These are phyloP conservation scores for Calliphora vomitoria DNA, from an alignment of 2,888 invertebrate genomes.

Conservation along the genomic window DNA sequence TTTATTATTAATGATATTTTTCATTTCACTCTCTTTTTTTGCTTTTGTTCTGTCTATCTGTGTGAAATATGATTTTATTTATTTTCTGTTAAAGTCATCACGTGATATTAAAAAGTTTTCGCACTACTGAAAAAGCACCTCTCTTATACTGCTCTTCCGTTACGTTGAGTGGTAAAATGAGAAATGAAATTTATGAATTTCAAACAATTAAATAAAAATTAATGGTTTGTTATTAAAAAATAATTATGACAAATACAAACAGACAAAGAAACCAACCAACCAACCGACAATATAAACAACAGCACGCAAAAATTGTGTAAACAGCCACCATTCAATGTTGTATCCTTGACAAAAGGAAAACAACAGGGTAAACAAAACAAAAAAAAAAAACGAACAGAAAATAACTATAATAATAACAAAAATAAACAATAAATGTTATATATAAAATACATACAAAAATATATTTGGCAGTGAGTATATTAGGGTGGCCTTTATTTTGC, in stretches of 20 bases:
- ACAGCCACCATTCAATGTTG: conserved; percentile 10
- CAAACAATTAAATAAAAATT: conserved; percentile 70
- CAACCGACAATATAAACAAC: conserved; percentile 37
- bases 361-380: neutral
- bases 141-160: neutral
- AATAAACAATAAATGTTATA: conserved; percentile 30
- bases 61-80: neutral
- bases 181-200: conserved; percentile 56
- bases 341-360: conserved; percentile 28
- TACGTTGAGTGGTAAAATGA: conserved; percentile 26
- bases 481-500: too few relatives aligned
- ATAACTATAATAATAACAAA: conserved; percentile 16
- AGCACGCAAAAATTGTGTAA: conserved; percentile 39
- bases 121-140: neutral
- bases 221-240: conserved; percentile 69
- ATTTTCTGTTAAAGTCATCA: conserved; percentile 26
- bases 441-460: neutral
- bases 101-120: conserved; percentile 20
- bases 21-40: neutral
- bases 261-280: conserved; percentile 27
- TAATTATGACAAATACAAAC: conserved; percentile 64
- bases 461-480: neutral
- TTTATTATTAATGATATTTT: conserved; percentile 56
- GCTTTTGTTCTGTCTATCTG: neutral
- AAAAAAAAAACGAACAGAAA: neutral